Base-by-base conservation (phyloP, 2,113 vertebrate species). In the Chloebia gouldiae region DNA sequence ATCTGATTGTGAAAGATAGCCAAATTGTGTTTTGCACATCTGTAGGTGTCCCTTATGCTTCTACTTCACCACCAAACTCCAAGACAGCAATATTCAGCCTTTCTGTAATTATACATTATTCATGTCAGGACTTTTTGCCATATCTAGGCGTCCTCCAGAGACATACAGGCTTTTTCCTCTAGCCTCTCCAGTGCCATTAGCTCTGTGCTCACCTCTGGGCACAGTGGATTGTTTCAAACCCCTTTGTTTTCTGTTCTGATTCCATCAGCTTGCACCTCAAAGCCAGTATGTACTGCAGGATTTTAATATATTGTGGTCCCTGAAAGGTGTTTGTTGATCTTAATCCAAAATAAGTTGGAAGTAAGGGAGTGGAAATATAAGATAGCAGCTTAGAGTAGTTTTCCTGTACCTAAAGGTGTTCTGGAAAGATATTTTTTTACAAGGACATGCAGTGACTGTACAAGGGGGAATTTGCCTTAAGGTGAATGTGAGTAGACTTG, bases 21-120 rank as follows among this genome's bases (percentile, higher is more conserved):
- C 50, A 51, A 30, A 42, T 1, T 1, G 2, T 39, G 22, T 14
- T 85, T 68, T 68, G 11, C 45, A 65, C 5, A 18, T 20, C 31
- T 71, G 2, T 35, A 23, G 4, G 11, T 20, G 5, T 44, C 37
- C 1, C 0, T 80, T 15, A 13, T 7, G 20, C 37, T 18, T 44
- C 44, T 39, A 56, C 18, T 61, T 88, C 40, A 42, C 13, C 19
- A n/a, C 6, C 30, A 50, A 60, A 51, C 10, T 22, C 10, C 3
- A 60, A 76, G 19, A 23, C 16, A 85, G 16, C 6, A 37, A 30
- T 18, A 40, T 40, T 49, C 37, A 77, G 9, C 14, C 7, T 50
- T 53, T 83, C 28, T 69, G 7, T 37, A 9, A 6, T 11, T 37
- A 15, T 11, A 19, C 5, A 16, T 45, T 53, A 33, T 21, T 77